These are phyloP conservation scores for Spodoptera frugiperda DNA, from an alignment of 1,140 invertebrate species.

Conservation along the genomic window DNA sequence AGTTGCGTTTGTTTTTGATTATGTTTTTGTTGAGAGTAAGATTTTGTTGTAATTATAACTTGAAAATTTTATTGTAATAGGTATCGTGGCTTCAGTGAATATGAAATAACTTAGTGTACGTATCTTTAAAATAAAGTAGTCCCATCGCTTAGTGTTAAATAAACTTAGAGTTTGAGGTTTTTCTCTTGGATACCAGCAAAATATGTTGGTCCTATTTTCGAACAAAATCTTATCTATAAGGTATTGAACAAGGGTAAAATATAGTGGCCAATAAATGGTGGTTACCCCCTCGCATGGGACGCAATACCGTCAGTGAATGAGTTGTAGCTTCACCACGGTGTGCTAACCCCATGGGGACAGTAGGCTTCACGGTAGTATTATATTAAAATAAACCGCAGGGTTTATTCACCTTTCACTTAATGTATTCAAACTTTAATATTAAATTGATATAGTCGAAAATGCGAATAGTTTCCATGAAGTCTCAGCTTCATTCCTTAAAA, in stretches of 20 bases:
- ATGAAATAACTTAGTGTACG: too few relatives aligned
- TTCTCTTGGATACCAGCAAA: neutral
- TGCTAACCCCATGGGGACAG: conserved; percentile 11
- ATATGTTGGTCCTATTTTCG: neutral
- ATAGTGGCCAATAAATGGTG: conserved; percentile 20
- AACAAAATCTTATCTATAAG: neutral
- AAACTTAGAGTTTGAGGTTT: too few relatives aligned
- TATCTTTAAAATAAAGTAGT: too few relatives aligned
- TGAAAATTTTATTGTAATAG: too few relatives aligned
- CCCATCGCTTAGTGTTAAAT: too few relatives aligned
- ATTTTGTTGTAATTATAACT: neutral
- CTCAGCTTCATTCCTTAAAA: too few relatives aligned
- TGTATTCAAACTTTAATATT: too few relatives aligned
- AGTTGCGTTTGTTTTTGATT: conserved; percentile 58
- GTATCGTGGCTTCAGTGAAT: too few relatives aligned
- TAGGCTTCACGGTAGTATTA: neutral
- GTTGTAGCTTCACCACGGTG: conserved; percentile 17
- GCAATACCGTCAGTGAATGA: conserved; percentile 14
- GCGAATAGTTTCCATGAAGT: too few relatives aligned
- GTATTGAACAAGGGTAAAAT: neutral
- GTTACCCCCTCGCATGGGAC: neutral
- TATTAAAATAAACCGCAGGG: neutral
- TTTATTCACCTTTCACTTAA: neutral
- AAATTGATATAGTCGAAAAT: too few relatives aligned
- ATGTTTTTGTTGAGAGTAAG: neutral